Evolutionary conservation across 2,888 invertebrate species (phyloP), one percentile per base, ranked within the genome.

Genomic region (Plebejus argus): DNA sequence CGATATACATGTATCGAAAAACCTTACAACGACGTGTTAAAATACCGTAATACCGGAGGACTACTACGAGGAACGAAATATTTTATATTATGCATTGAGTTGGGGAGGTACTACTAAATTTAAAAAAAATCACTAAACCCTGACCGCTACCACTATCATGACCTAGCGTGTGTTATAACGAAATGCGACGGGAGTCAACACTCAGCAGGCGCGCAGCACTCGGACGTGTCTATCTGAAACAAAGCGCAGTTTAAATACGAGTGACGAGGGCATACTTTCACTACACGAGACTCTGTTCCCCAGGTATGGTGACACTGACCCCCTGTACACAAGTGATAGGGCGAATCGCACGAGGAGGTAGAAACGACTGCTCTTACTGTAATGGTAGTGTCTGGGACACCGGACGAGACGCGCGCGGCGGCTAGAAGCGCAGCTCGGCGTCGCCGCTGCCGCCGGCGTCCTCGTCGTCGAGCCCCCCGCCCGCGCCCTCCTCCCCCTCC

Each of bases 401-500:
- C 10, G 45, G 45, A 18, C n/a, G n/a, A 18, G 71, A 6, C 45
- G 58, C 35, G 33, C 3, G 35, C 35, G 10, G 45, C 23, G 53
- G 71, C 80, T 76, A 84, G 81, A 83, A 83, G 76, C 82, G 86
- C 82, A 88, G 97, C 96, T 86, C 97, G 96, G 80, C 82, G 81
- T 82, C 84, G 82, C 86, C 87, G 76, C 86, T 87, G 84, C 97
- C 97, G 82, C 95, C 95, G 82, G 95, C 97, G 86, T 97, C 97
- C 89, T 97, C 97, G 88, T 97, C 96, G 84, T 96, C 96, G 79
- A 91, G 94, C 82, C 95, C 95, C 88, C 95, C 95, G 78, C 95
- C 95, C 83, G 95, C 95, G 80, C 95, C 95, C 77, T 45, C 78
- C 75, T 72, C 80, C 23, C 61, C 79, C 49, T 33, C 81, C 82